These are phyloP conservation scores for Agonopterix subpropinquella DNA, from an alignment of 2,888 invertebrate species.

Conservation along the genomic window DNA sequence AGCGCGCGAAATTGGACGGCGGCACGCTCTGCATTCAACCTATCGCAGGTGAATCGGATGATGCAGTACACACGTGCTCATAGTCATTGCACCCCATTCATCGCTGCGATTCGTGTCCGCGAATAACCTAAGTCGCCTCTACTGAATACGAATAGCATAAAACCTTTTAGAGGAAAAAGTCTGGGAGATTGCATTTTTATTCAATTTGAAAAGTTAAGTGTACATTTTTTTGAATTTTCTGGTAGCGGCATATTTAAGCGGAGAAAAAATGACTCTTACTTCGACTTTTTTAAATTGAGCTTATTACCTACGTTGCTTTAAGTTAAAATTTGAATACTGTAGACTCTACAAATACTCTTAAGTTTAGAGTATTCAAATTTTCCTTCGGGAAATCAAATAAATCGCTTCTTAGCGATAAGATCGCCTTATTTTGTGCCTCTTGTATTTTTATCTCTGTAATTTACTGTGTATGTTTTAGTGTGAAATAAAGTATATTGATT, in stretches of 20 bases:
- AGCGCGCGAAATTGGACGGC: slow-evolving; percentile 79
- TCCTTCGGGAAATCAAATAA: too few species aligned
- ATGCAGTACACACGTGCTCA: slow-evolving; percentile 40
- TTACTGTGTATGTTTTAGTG: too few species aligned
- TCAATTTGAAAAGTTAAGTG: slow-evolving; percentile 35
- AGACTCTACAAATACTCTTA: too few species aligned
- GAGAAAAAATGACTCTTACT: neutral
- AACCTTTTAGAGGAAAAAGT: slow-evolving; percentile 42
- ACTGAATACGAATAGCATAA: slow-evolving; percentile 48
- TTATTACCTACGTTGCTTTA: too few species aligned
- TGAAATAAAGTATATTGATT: too few species aligned
- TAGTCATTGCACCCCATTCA: slow-evolving; percentile 44
- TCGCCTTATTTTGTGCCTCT: too few species aligned
- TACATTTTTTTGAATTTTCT: slow-evolving; percentile 5
- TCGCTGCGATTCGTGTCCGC: slow-evolving; percentile 32
- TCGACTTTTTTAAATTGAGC: too few species aligned
- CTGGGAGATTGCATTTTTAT: slow-evolving; percentile 53
- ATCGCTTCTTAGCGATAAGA: too few species aligned
- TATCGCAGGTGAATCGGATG: slow-evolving; percentile 43
- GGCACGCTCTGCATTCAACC: slow-evolving; percentile 55
- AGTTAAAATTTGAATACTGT: too few species aligned
- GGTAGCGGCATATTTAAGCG: neutral
- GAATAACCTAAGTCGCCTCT: slow-evolving; percentile 39
- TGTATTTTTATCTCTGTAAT: too few species aligned
- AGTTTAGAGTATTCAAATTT: too few species aligned